Conservation (phyloP, 2,113 vertebrate species). For the Callipepla squamata region DNA sequence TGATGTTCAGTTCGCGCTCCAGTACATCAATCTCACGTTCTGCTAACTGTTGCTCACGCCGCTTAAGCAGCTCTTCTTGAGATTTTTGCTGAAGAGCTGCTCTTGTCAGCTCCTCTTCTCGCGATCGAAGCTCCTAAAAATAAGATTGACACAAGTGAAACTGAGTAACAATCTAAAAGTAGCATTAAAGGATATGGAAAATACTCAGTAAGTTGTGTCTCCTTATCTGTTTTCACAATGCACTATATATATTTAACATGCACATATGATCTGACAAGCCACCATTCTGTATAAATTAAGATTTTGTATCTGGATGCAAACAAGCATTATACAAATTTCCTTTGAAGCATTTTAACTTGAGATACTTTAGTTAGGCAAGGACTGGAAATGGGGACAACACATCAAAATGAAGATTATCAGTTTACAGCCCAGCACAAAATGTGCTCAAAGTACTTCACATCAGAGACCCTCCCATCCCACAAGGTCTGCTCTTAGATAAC, state of each 20-base stretch:
- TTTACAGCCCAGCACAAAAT: not conserved
- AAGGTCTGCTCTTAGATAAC: not conserved
- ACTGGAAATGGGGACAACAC: not conserved
- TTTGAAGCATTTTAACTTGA: not conserved
- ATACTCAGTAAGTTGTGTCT: not conserved
- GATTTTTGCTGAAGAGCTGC: conserved; percentile 95
- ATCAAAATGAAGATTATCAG: not conserved
- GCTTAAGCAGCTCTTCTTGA: conserved; percentile 90
- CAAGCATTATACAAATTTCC: not conserved
- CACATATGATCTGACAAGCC: fast-evolving
- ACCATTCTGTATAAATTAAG: not conserved
- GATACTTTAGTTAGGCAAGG: not conserved
- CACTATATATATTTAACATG: not conserved
- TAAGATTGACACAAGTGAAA: not conserved
- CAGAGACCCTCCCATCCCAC: not conserved
- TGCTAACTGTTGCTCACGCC: conserved; percentile 91
- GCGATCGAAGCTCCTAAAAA: conserved; percentile 89
- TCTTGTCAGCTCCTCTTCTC: conserved; percentile 93
- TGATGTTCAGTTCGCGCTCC: conserved; percentile 93
- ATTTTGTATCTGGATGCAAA: not conserved
- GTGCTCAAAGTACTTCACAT: not conserved
- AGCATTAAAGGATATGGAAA: not conserved
- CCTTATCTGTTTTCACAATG: not conserved
- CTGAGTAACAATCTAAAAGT: not conserved
- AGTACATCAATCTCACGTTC: conserved; percentile 94